phyloP scores from a whole-genome alignment of 2,797 vertebrate genomes.

The Sebastes baramenuke region DNA sequence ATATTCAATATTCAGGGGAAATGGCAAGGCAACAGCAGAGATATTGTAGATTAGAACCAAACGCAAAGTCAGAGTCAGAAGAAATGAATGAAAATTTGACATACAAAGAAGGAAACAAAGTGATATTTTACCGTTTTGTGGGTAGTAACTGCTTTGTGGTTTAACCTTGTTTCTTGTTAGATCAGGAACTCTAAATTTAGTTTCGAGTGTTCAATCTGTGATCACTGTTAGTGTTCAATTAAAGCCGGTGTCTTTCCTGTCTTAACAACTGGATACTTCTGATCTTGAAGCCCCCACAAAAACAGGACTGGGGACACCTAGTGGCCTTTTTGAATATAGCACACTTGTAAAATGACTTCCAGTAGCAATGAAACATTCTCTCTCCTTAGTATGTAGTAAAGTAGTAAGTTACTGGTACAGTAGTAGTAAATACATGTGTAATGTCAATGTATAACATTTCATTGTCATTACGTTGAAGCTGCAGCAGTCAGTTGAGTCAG shows the following conservation, averaged over 20 bases:
- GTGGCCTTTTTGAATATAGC: slow-evolving; percentile 68
- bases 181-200: not conserved
- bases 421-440: not conserved
- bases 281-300: slow-evolving; percentile 26
- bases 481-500: not conserved
- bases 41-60: not conserved
- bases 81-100: not conserved
- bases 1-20: not conserved
- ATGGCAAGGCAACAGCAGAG: not conserved
- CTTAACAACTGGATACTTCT: slow-evolving; percentile 18
- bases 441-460: not conserved
- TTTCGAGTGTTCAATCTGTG: not conserved
- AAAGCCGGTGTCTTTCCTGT: not conserved
- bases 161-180: not conserved
- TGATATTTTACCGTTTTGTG: not conserved
- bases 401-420: not conserved
- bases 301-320: slow-evolving; percentile 83
- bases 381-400: not conserved
- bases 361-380: not conserved
- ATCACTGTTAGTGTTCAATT: not conserved
- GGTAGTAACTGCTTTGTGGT: not conserved
- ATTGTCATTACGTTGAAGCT: not conserved
- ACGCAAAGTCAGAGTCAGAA: not conserved
- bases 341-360: slow-evolving; percentile 6
- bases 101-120: not conserved